These are phyloP conservation scores for Elegia similella DNA, from an alignment of 2,888 invertebrate species.

Conservation along the genomic window DNA sequence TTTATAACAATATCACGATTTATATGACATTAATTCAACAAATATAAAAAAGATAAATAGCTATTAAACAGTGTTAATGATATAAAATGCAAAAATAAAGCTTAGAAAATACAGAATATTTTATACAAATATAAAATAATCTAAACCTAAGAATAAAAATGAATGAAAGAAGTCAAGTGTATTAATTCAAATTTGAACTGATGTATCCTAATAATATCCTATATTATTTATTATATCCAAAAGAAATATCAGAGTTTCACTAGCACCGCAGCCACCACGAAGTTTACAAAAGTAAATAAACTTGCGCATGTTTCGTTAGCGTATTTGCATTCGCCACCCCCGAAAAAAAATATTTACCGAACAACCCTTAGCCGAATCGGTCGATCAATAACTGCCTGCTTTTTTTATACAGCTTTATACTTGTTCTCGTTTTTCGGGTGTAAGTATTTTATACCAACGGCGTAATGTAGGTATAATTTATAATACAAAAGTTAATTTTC, in stretches of 20 bases:
- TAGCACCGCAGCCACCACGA: background rate
- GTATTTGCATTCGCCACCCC: slow-evolving; percentile 15
- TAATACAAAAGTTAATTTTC: too few species aligned
- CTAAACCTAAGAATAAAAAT: too few species aligned
- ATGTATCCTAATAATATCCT: background rate
- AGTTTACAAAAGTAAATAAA: slow-evolving; percentile 6
- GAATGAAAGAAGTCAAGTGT: too few species aligned
- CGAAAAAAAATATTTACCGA: slow-evolving; percentile 12
- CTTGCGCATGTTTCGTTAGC: slow-evolving; percentile 8
- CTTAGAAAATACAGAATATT: too few species aligned
- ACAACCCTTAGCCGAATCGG: background rate
- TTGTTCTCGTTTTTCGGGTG: background rate
- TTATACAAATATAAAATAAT: too few species aligned
- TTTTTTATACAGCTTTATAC: background rate
- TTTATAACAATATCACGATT: too few species aligned
- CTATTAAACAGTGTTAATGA: too few species aligned
- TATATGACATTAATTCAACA: too few species aligned
- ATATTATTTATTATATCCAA: background rate
- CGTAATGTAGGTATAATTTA: too few species aligned
- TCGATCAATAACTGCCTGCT: background rate
- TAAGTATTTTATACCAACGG: background rate
- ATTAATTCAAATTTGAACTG: too few species aligned
- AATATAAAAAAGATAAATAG: too few species aligned
- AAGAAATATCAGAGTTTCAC: background rate
- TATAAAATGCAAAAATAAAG: too few species aligned